Conservation (phyloP, 2,888 invertebrate species). For the Chironomus tentans region DNA sequence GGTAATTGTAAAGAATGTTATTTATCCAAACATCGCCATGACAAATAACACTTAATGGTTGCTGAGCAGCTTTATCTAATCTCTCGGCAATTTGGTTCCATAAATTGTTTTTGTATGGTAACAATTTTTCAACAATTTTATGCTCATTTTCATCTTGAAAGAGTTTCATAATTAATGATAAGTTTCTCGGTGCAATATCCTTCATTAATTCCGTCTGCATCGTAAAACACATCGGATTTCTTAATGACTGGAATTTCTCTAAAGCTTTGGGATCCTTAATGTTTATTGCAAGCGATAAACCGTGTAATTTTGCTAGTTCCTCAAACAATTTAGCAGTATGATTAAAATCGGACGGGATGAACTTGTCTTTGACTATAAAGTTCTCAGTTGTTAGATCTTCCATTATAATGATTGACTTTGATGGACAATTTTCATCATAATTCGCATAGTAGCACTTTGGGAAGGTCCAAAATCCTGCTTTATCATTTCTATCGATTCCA, state of each 20-base stretch:
- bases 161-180: background rate
- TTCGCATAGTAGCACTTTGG: conserved; percentile 5
- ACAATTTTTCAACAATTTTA: background rate
- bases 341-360: background rate
- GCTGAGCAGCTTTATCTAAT: background rate
- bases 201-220: conserved; percentile 17
- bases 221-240: conserved; percentile 9
- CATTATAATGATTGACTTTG: conserved; percentile 10
- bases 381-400: conserved; percentile 2
- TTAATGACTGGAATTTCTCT: conserved; percentile 3
- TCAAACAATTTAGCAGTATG: conserved; percentile 6
- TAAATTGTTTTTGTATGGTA: background rate
- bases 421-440: background rate
- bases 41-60: background rate
- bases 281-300: conserved; percentile 20
- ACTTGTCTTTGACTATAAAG: conserved; percentile 16
- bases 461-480: conserved; percentile 11
- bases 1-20: conserved; percentile 17
- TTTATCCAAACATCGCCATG: conserved; percentile 27
- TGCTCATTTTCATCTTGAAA: background rate
- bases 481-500: background rate
- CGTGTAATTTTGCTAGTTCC: conserved; percentile 27
- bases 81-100: background rate
- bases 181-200: conserved; percentile 1
- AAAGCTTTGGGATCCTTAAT: conserved; percentile 13